phyloP scores from a whole-genome alignment of 2,113 vertebrate genomes.

The Bos indicus region DNA sequence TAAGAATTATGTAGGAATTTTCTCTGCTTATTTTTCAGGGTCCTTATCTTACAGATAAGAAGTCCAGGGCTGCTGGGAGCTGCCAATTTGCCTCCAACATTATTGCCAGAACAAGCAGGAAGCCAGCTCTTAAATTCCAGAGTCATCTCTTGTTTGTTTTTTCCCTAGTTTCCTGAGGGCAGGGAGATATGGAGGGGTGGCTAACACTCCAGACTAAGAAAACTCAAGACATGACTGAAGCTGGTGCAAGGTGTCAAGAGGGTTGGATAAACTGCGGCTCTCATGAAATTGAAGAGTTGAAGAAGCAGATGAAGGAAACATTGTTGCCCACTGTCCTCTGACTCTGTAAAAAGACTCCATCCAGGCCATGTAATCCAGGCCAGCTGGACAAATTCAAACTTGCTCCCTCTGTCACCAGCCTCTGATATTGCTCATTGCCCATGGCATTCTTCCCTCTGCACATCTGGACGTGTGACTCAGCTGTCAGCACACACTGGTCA shows the following conservation, averaged over 20 bases:
- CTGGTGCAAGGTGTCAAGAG: background rate
- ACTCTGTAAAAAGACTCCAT: background rate
- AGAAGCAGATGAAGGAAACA: background rate
- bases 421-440: background rate
- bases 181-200: background rate
- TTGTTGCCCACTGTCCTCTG: background rate
- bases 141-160: background rate
- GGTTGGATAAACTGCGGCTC: background rate
- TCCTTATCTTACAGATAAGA: background rate
- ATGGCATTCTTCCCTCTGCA: background rate
- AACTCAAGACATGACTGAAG: background rate
- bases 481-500: background rate
- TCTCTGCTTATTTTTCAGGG: background rate
- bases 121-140: background rate
- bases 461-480: background rate
- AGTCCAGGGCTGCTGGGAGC: background rate
- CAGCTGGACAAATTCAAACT: background rate
- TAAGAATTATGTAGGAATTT: background rate
- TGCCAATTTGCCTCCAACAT: background rate
- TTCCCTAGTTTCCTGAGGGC: background rate
- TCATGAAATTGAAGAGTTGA: background rate
- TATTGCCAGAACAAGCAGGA: background rate
- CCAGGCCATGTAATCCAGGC: background rate
- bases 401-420: background rate
- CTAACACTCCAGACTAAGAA: background rate